These are phyloP conservation scores for Perca fluviatilis DNA, from an alignment of 2,113 vertebrate genomes.

Conservation along the genomic window DNA sequence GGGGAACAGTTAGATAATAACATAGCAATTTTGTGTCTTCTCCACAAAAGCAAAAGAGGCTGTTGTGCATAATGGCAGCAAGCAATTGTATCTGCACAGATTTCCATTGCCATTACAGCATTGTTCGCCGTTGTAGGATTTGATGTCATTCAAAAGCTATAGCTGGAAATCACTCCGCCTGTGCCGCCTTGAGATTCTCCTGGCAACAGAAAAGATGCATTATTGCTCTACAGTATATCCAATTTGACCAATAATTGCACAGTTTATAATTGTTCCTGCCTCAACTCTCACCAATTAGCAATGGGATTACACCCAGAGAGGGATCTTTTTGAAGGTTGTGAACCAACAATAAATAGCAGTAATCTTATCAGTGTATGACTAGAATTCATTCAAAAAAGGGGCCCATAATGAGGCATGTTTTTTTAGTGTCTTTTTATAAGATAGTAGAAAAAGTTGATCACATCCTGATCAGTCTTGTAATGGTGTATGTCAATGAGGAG, in stretches of 20 bases:
- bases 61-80: slow-evolving; percentile 73
- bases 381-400: slow-evolving; percentile 23
- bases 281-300: slow-evolving; percentile 51
- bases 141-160: slow-evolving; percentile 71
- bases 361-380: slow-evolving; percentile 45
- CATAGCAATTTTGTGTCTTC: slow-evolving; percentile 74
- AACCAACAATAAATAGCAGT: slow-evolving; percentile 56
- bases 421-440: slow-evolving; percentile 14
- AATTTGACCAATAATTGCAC: slow-evolving; percentile 59
- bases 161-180: slow-evolving; percentile 46
- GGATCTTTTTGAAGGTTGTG: slow-evolving; percentile 55
- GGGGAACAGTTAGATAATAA: slow-evolving; percentile 68
- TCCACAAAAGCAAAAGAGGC: slow-evolving; percentile 73
- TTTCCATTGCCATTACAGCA: slow-evolving; percentile 74
- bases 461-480: not conserved
- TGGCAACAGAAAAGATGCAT: slow-evolving; percentile 28
- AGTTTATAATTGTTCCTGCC: slow-evolving; percentile 53
- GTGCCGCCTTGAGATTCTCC: slow-evolving; percentile 36
- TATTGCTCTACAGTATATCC: slow-evolving; percentile 41
- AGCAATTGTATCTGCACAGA: slow-evolving; percentile 76
- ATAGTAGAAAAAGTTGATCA: slow-evolving; percentile 18
- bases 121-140: slow-evolving; percentile 65
- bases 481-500: not conserved
- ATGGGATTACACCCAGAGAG: slow-evolving; percentile 46
- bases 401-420: slow-evolving; percentile 15